Evolutionary conservation across 1,140 invertebrate species (phyloP).

Genomic region (Theocolax elegans): DNA sequence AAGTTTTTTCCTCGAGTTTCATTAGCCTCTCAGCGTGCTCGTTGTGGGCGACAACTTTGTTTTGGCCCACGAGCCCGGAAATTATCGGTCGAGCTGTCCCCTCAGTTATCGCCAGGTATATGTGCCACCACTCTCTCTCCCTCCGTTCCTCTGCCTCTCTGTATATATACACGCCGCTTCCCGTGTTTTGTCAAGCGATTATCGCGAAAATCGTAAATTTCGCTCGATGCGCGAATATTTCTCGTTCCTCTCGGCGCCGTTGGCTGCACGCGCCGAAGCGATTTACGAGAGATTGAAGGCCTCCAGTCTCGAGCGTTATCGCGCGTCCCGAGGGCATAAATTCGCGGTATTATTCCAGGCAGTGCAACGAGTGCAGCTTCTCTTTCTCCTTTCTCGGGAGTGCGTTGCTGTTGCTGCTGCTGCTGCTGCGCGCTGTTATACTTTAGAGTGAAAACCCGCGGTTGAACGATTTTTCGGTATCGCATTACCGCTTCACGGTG

Average conservation of each 20-base stretch:
- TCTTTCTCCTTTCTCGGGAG: too few relatives aligned
- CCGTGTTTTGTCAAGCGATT: conserved; percentile 35
- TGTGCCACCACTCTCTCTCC: too few relatives aligned
- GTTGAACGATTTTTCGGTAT: conserved; percentile 33
- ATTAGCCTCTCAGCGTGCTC: conserved; percentile 20
- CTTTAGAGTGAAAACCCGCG: too few relatives aligned
- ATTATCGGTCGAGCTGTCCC: conserved; percentile 15
- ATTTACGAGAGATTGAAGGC: conserved; percentile 37
- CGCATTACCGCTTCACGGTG: not conserved
- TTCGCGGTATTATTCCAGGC: conserved; percentile 31
- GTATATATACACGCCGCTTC: not conserved
- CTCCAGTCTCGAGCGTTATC: not conserved
- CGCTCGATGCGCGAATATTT: conserved; percentile 21
- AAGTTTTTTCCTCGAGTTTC: conserved; percentile 14
- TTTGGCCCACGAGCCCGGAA: not conserved
- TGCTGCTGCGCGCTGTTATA: too few relatives aligned
- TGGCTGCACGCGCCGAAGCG: not conserved
- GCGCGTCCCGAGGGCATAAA: conserved; percentile 11
- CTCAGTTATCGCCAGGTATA: too few relatives aligned
- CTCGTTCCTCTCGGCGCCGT: not conserved
- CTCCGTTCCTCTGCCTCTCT: too few relatives aligned
- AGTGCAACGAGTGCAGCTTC: too few relatives aligned
- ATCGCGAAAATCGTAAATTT: conserved; percentile 32
- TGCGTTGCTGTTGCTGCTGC: too few relatives aligned
- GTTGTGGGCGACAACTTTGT: conserved; percentile 5